Evolutionary conservation across 2,113 vertebrate species (phyloP).

Genomic region (Pontoporia blainvillei): DNA sequence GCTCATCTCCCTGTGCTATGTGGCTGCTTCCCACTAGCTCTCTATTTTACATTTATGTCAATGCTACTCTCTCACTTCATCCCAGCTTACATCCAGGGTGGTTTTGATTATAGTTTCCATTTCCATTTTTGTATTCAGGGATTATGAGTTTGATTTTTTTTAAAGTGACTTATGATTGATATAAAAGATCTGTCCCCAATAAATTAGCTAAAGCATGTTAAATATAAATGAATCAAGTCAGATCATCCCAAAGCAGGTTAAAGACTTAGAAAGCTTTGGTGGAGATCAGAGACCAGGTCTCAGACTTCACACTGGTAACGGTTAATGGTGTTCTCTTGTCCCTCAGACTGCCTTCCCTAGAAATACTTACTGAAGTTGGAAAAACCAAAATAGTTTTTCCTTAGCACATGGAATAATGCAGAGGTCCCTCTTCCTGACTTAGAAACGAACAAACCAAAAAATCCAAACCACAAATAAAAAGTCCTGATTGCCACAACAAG

Average conservation of each 20-base stretch:
- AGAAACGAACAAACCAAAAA: background rate
- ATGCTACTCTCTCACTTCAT: too few relatives aligned
- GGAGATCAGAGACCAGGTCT: background rate
- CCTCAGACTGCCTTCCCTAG: background rate
- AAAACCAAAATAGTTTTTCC: slow-evolving; percentile 19
- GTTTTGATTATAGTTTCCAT: background rate
- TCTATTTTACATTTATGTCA: too few relatives aligned
- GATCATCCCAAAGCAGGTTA: background rate
- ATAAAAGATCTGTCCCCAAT: background rate
- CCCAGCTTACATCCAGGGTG: fast-evolving
- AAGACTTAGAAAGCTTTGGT: slow-evolving; percentile 7
- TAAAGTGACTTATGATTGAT: background rate
- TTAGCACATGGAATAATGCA: background rate
- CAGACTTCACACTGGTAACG: background rate
- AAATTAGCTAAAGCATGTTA: slow-evolving; percentile 37
- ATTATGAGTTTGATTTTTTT: background rate
- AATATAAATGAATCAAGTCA: background rate
- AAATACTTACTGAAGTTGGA: background rate
- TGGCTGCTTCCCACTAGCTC: too few relatives aligned
- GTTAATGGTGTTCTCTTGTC: background rate
- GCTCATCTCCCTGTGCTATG: too few relatives aligned
- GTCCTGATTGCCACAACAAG: background rate
- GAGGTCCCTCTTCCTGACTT: background rate
- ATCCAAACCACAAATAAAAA: background rate
- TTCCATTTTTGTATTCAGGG: background rate